A percentile compares a stretch with the other conserved stretches of the same genome.
Evolutionary conservation across 2,888 invertebrate genomes (phyloP).

Genomic region (Thereva unica): DNA sequence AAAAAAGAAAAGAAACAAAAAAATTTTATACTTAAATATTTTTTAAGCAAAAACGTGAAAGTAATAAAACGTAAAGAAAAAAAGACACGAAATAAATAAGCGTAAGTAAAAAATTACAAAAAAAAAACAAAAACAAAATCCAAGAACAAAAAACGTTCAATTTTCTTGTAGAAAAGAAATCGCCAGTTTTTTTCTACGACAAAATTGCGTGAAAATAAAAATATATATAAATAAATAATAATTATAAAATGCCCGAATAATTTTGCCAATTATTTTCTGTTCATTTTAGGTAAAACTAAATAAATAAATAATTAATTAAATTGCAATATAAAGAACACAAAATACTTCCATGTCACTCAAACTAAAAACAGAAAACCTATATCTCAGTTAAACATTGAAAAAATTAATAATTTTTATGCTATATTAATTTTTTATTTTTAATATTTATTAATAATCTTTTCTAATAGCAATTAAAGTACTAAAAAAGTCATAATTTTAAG

Average conservation of each 20-base stretch:
- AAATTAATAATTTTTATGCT: slow-evolving; percentile 1
- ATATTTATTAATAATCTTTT: slow-evolving; percentile 31
- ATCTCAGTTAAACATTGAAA: neutral
- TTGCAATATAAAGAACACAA: neutral
- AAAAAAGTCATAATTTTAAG: slow-evolving; percentile 42
- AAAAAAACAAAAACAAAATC: slow-evolving; percentile 38
- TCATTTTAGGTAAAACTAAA: slow-evolving; percentile 1
- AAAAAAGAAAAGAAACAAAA: no score
- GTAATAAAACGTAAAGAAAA: slow-evolving; percentile 33
- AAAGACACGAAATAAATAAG: slow-evolving; percentile 40
- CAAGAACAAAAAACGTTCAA: slow-evolving; percentile 48
- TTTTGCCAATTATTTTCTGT: slow-evolving; percentile 8
- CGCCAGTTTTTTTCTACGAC: slow-evolving; percentile 53
- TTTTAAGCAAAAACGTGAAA: slow-evolving; percentile 19
- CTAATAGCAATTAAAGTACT: slow-evolving; percentile 24
- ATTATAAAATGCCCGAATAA: neutral
- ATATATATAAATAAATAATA: slow-evolving; percentile 11
- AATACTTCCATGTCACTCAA: slow-evolving; percentile 21
- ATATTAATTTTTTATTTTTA: slow-evolving; percentile 24
- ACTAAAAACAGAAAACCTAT: neutral
- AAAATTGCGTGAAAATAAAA: slow-evolving; percentile 26
- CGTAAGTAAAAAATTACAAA: slow-evolving; percentile 36
- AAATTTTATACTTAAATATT: slow-evolving; percentile 17
- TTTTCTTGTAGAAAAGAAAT: slow-evolving; percentile 49
- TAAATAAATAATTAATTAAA: neutral